Percentiles rank a stretch among this genome's conserved stretches.
Evolutionary conservation across 2,888 invertebrate species (phyloP).

Genomic region (Drosophila melanocephala): DNA sequence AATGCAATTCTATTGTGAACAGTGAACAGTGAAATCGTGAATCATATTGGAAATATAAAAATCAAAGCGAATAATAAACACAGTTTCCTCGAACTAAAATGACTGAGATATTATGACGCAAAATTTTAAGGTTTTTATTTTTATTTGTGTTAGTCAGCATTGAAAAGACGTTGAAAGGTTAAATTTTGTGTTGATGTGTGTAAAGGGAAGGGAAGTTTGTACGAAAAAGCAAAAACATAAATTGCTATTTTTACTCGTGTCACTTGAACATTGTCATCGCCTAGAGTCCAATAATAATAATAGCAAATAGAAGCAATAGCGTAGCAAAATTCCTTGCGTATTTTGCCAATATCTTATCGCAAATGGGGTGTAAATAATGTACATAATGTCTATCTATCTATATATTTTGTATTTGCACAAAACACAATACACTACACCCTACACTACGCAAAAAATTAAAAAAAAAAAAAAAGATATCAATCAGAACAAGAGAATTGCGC

Average conservation of each 20-base stretch:
- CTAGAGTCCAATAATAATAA: conserved; percentile 20
- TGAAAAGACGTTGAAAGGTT: conserved; percentile 4
- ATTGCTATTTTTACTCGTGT: not conserved
- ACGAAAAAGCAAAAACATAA: not conserved
- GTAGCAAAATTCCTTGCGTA: conserved; percentile 13
- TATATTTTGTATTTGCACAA: not conserved
- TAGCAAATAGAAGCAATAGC: conserved; percentile 5
- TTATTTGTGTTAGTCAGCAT: conserved; percentile 39
- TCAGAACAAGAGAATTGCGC: conserved; percentile 19
- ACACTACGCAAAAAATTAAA: conserved; percentile 32
- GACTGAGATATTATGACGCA: conserved; percentile 49
- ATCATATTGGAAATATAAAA: conserved; percentile 46
- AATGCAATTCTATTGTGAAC: conserved; percentile 25
- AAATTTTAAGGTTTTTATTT: conserved; percentile 11
- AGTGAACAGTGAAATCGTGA: conserved; percentile 35
- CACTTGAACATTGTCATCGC: not conserved
- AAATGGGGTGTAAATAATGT: conserved; percentile 23
- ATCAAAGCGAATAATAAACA: conserved; percentile 27
- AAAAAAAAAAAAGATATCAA: conserved; percentile 14
- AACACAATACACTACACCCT: not conserved
- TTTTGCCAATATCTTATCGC: conserved; percentile 40
- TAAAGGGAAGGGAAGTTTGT: not conserved
- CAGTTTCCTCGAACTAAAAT: conserved; percentile 35
- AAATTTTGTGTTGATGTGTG: not conserved
- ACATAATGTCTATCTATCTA: not conserved